These are phyloP conservation scores for Lysiphlebus fabarum DNA, from an alignment of 1,140 invertebrate species.

Conservation along the genomic window DNA sequence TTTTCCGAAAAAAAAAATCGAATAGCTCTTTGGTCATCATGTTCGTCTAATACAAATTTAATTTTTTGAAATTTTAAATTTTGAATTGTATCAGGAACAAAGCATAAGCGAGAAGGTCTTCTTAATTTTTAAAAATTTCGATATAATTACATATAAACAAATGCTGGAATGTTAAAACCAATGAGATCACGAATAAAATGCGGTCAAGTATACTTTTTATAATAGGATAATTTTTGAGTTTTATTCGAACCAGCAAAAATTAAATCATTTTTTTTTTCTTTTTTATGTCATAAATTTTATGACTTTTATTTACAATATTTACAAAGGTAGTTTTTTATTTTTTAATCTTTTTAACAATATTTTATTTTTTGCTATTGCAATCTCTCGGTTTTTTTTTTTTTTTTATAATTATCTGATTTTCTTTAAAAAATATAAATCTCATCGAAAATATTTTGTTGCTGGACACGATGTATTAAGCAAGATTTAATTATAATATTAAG, in stretches of 20 bases:
- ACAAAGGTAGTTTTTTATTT: conserved; percentile 32
- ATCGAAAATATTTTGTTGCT: conserved; percentile 28
- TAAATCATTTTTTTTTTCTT: conserved; percentile 30
- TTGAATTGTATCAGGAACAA: no score
- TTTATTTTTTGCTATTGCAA: conserved; percentile 10
- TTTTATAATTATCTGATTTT: conserved; percentile 9
- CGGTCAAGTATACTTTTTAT: no score
- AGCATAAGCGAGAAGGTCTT: no score
- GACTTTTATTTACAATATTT: conserved; percentile 54
- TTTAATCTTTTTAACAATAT: conserved; percentile 14
- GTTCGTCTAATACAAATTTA: no score
- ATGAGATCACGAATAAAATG: no score
- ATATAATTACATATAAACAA: no score
- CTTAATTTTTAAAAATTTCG: no score
- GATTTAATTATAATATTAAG: no score
- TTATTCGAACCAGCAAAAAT: conserved; percentile 42
- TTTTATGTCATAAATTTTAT: conserved; percentile 28
- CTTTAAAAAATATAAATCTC: conserved; percentile 26
- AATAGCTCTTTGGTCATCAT: no score
- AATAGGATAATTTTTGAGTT: conserved; percentile 27
- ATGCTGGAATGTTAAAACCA: no score
- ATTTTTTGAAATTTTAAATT: no score
- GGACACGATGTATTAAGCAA: background rate
- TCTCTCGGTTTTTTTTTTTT: conserved; percentile 9
- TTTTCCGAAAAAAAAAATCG: no score